Evolutionary conservation across 1,140 invertebrate species (phyloP), one percentile per base, ranked within the genome.

Genomic region (Drosophila biarmipes): DNA sequence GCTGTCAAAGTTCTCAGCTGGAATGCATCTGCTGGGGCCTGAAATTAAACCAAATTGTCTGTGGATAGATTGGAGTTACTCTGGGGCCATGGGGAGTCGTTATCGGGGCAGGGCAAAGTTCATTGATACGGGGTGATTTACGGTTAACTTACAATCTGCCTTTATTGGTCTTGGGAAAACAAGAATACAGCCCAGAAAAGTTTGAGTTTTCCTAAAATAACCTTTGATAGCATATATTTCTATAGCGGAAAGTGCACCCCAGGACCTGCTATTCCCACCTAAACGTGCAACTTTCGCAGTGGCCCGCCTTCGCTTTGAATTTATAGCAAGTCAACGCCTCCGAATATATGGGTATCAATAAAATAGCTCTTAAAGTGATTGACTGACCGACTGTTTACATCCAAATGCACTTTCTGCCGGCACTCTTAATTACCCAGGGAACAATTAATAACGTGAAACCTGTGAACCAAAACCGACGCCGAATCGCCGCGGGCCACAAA

Each of bases 391-490:
- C 15, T 63, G 55, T 43, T 63, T 59, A 63, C 59, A 63, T 17
- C 38, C 37, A 63, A 59, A 63, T 24, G 54, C 59, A 59, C 59
- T 63, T 63, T 63, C 19, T 59, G 59, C 37, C 54, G 37, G 31
- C 8, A 59, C 37, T 63, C 17, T 56, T 63, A 63, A 63, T 63
- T 63, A 63, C 54, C 59, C 40, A 19, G 21, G n/a, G 42, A 69
- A 68, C 67, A 69, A 71, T 71, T 71, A 71, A 71, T 69, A 66
- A 66, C 62, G 17, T 15, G 21, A 49, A 49, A 49, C 59, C 17
- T 66, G 61, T 38, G 59, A 51, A 40, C 61, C 59, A 29, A 66
- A 66, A 17, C 24, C 42, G n/a, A 43, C 24, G 62, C 42, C 38
- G 8, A 40, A 43, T 10, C 17, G 17, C 40, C 27, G 17, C 6